Base-by-base conservation (phyloP, 1,140 invertebrate species). In the Papilio helenus region DNA sequence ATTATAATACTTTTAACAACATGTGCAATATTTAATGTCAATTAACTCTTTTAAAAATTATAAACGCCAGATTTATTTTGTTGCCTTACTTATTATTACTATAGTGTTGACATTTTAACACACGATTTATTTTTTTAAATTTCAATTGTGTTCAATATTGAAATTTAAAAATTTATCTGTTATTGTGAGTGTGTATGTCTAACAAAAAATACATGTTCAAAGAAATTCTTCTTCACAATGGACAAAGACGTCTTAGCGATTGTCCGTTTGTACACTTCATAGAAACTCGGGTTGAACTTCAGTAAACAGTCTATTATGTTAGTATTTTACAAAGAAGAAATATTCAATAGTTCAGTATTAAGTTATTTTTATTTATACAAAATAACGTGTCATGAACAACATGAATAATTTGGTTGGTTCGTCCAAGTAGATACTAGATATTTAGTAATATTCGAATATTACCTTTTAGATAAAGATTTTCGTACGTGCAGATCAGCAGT, bases 221-320 rank as follows among this genome's bases (percentile, higher is more conserved):
- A 68, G 61, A 29, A 14, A 29, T 34, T 68, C 23, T 61, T 26
- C 26, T 68, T 18, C 26, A 68, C 61, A 68, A 34, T 29, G 61
- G 26, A 18, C 61, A 29, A 68, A 68, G 26, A 68, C 26, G 61
- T 29, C 26, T 68, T 34, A 29, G 26, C 26, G 26, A 68, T 61
- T 61, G 20, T 61, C 23, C 58, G 20, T n/a, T 68, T 29, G 61
- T 68, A 68, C 58, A 61, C 61, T 29, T 68, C 14, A 68, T 61
- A 68, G 10, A 68, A 29, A 68, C 26, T 65, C 16, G 14, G 10
- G 14, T 68, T 26, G 3, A 68, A 7, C 12, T 9, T 61, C 18
- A 18, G 26, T 68, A 68, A 68, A 34, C 34, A 68, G 26, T 29
- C 58, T 61, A 61, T 61, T 61, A 18, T 61, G 58, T 61, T 61